Evolutionary conservation across 2,797 vertebrate genomes (phyloP).

Genomic region (Choloepus didactylus): DNA sequence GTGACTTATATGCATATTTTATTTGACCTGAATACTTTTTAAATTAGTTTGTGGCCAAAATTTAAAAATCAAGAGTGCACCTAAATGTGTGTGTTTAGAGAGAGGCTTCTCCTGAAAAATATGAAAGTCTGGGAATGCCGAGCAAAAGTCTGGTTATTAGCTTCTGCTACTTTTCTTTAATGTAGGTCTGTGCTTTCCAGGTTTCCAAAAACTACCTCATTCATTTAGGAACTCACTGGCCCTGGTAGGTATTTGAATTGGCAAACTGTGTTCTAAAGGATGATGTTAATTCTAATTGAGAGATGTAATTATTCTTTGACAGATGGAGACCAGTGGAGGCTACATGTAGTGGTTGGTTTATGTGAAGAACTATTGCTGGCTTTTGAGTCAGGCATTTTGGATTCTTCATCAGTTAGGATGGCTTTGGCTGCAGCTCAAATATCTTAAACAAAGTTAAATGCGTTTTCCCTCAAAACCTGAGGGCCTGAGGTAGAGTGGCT

Average conservation of each 20-base stretch:
- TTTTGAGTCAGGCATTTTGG: neutral
- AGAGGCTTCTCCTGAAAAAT: neutral
- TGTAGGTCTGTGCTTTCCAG: neutral
- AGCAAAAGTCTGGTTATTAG: neutral
- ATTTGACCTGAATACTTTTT: neutral
- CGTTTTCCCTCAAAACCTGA: neutral
- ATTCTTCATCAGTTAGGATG: neutral
- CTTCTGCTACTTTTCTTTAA: neutral
- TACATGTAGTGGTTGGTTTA: neutral
- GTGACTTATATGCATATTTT: neutral
- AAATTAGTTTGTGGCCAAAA: neutral
- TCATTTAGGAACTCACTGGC: neutral
- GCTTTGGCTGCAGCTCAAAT: neutral
- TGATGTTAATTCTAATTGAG: neutral
- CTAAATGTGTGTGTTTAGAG: neutral
- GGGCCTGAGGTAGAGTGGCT: neutral
- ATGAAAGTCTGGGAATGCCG: neutral
- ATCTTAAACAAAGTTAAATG: neutral
- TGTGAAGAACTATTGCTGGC: neutral
- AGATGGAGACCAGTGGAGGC: fast-evolving
- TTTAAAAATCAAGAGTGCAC: neutral
- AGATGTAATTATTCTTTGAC: slow-evolving; percentile 13
- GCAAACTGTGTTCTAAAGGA: neutral
- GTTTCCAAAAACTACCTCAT: neutral
- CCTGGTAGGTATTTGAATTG: neutral